Conservation (phyloP, 92 coral and sea anemone species). For the Epizoanthus scotinus region DNA sequence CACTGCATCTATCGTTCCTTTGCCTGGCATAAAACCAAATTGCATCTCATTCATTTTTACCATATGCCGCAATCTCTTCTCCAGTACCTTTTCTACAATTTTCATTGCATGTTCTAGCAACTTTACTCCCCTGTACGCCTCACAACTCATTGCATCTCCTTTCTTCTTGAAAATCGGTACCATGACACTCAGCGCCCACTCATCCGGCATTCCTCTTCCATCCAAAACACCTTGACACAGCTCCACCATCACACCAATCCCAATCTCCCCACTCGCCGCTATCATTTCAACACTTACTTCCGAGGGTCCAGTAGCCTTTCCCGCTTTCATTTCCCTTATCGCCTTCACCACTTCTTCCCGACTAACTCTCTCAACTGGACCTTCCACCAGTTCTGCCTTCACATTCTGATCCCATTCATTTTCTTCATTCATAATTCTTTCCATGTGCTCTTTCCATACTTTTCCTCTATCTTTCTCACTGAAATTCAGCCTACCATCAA, state of each 20-base stretch:
- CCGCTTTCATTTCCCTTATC: constrained; percentile 23
- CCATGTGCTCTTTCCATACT: too few relatives aligned
- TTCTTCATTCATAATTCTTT: too few relatives aligned
- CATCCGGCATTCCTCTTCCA: constrained; percentile 18
- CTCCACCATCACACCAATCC: constrained; percentile 22
- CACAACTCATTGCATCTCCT: background rate
- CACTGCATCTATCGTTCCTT: constrained; percentile 42
- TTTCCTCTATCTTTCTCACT: too few relatives aligned
- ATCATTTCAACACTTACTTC: constrained; percentile 42
- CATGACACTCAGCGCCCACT: constrained; percentile 25
- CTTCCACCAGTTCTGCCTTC: too few relatives aligned
- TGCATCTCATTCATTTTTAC: constrained; percentile 29
- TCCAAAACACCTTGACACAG: constrained; percentile 15
- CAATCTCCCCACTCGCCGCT: constrained; percentile 32
- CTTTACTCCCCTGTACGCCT: constrained; percentile 31
- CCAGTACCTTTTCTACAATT: background rate
- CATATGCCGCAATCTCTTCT: background rate
- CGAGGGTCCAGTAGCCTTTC: constrained; percentile 45
- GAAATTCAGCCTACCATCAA: too few relatives aligned
- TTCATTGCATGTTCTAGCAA: constrained; percentile 42
- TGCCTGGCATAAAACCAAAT: constrained; percentile 40
- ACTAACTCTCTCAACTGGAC: background rate
- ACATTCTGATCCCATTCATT: too few relatives aligned
- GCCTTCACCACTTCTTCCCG: constrained; percentile 27
- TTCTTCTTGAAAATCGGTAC: background rate